These are phyloP conservation scores for Cheracebus regulus DNA, from an alignment of 2,797 vertebrate species.

Conservation along the genomic window DNA sequence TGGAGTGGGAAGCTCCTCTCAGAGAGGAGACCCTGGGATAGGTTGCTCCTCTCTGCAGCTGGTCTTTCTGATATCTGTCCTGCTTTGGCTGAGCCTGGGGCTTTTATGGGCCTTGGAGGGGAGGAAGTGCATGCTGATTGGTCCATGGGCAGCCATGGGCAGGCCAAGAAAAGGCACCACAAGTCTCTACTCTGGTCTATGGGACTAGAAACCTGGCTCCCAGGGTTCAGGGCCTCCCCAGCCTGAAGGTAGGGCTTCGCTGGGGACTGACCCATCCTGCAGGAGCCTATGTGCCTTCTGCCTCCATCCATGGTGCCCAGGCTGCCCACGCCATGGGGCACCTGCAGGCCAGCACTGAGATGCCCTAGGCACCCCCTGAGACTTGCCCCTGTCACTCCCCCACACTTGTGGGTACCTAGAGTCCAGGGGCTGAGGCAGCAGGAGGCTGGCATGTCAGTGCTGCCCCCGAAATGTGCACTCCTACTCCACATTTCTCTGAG, in stretches of 20 bases:
- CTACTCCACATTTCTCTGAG: too few species aligned
- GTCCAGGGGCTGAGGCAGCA: neutral
- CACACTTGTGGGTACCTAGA: neutral
- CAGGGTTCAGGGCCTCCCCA: neutral
- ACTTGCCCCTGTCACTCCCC: neutral
- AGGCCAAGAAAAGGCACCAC: neutral
- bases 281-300: neutral
- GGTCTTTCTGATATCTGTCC: neutral
- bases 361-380: neutral
- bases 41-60: neutral
- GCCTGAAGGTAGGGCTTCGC: neutral
- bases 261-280: neutral
- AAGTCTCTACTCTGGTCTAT: neutral
- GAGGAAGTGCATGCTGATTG: neutral
- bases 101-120: neutral
- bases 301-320: neutral
- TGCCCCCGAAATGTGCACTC: too few species aligned
- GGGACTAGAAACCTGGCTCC: neutral
- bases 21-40: neutral
- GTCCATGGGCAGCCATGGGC: neutral
- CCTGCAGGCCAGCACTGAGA: neutral
- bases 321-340: neutral
- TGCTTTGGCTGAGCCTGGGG: neutral
- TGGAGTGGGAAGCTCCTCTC: neutral
- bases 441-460: too few species aligned